Conservation (phyloP, 2,113 vertebrate species). For the Syrrhaptes paradoxus region DNA sequence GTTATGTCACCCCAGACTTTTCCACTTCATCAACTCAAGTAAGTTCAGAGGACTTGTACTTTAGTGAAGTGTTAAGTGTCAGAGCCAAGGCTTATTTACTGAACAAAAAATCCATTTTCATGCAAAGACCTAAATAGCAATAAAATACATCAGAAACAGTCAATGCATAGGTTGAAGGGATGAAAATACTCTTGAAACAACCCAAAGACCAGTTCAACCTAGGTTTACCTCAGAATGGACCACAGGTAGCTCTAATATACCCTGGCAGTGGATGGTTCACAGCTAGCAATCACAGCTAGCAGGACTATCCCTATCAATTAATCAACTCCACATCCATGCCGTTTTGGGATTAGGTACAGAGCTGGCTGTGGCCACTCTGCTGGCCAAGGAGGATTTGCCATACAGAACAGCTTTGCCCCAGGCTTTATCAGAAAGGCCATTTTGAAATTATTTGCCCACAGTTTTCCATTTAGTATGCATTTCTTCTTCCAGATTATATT, state of each 20-base stretch:
- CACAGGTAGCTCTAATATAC: not conserved
- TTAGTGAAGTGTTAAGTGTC: not conserved
- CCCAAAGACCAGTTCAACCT: not conserved
- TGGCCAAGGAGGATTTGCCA: not conserved
- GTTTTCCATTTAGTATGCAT: not conserved
- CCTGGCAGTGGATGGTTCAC: not conserved
- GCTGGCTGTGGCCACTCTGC: not conserved
- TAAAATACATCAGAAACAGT: not conserved
- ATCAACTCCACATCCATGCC: not conserved
- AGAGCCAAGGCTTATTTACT: not conserved
- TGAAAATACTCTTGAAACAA: not conserved
- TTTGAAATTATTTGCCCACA: not conserved
- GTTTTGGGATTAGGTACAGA: not conserved
- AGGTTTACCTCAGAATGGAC: not conserved
- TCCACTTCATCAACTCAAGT: not conserved
- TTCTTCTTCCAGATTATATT: slow-evolving; percentile 4
- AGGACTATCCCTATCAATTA: not conserved
- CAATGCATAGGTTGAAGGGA: not conserved
- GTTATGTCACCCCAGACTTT: not conserved
- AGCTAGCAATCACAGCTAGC: not conserved
- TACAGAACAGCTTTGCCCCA: not conserved
- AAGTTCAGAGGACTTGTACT: not conserved
- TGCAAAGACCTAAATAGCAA: not conserved
- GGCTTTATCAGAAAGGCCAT: not conserved
- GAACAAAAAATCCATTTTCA: not conserved